These are phyloP conservation scores for Ascidia mentula DNA, from an alignment of 23 tunicate genomes.

Conservation along the genomic window DNA sequence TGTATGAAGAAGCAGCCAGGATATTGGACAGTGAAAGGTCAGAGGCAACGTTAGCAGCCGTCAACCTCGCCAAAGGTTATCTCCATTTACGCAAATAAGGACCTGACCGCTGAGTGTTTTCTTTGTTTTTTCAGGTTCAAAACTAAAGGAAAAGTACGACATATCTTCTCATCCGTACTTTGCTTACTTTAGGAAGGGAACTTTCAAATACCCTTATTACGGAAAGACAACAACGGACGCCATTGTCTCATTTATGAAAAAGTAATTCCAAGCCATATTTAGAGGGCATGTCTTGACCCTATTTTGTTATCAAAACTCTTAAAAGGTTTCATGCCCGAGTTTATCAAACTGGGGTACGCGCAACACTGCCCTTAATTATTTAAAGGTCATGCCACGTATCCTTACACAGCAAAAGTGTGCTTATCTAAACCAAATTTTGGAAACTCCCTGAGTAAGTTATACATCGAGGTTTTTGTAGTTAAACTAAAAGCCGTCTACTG, in stretches of 20 bases:
- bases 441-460: too few species aligned
- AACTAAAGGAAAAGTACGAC: constrained; percentile 33
- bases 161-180: constrained; percentile 52
- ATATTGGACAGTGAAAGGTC: constrained; percentile 53
- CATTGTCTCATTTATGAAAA: constrained; percentile 62
- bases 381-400: too few species aligned
- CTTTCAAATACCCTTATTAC: constrained; percentile 56
- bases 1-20: constrained; percentile 76
- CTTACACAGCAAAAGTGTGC: too few species aligned
- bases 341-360: too few species aligned
- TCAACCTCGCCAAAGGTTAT: constrained; percentile 69
- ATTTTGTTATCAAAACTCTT: too few species aligned
- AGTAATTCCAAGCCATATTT: constrained; percentile 29
- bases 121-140: constrained; percentile 31
- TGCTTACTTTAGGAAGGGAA: constrained; percentile 62
- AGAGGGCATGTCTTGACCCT: too few species aligned
- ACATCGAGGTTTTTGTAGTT: too few species aligned
- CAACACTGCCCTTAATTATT: too few species aligned
- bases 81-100: neutral
- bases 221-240: constrained; percentile 47
- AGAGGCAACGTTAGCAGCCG: constrained; percentile 64
- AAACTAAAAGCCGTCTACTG: too few species aligned
- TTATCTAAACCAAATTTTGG: too few species aligned
- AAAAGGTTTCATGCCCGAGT: too few species aligned
- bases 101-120: neutral